These are phyloP conservation scores for Aldabrachelys gigantea DNA, from an alignment of 2,113 vertebrate species.

Conservation along the genomic window DNA sequence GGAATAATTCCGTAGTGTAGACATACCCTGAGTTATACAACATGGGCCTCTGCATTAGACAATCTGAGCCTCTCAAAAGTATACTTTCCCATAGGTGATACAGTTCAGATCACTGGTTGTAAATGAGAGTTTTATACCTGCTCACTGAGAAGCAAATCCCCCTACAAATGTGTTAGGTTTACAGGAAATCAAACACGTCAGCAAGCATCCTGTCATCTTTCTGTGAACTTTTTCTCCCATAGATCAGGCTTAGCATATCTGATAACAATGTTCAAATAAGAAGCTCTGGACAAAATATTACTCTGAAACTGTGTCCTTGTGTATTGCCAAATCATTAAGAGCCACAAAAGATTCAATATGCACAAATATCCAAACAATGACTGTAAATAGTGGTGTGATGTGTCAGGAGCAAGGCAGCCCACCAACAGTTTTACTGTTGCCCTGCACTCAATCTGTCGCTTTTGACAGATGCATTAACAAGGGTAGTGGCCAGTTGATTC, in stretches of 20 bases:
- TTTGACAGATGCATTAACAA: not conserved
- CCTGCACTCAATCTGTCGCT: not conserved
- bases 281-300: not conserved
- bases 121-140: not conserved
- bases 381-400: not conserved
- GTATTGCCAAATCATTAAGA: not conserved
- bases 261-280: not conserved
- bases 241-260: not conserved
- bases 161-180: not conserved
- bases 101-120: not conserved
- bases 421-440: not conserved
- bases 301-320: not conserved
- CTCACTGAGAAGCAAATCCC: conserved; percentile 4
- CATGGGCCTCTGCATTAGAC: not conserved
- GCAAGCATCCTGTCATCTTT: not conserved
- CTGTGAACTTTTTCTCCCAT: not conserved
- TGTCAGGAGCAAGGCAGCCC: not conserved
- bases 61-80: not conserved
- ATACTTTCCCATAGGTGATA: not conserved
- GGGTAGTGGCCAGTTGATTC: not conserved
- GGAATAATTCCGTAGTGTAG: too few species aligned
- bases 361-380: not conserved
- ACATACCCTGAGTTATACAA: not conserved
- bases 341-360: not conserved
- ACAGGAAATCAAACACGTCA: conserved; percentile 19